phyloP scores from a whole-genome alignment of 1,140 invertebrate species.

The Physella acuta region DNA sequence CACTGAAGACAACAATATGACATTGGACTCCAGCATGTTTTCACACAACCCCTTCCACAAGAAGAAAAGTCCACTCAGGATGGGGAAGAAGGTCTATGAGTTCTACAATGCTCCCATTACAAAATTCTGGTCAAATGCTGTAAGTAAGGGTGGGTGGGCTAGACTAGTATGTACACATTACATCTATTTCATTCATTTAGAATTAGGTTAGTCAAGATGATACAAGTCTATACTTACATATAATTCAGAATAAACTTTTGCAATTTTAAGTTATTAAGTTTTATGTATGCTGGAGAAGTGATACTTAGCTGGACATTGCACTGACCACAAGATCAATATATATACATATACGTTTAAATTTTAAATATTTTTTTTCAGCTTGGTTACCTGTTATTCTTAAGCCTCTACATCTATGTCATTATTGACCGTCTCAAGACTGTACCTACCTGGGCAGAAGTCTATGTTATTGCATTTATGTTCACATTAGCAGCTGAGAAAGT shows the following conservation, averaged over 20 bases:
- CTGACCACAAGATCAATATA: too few relatives aligned
- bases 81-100: slow-evolving; percentile 91
- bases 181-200: too few relatives aligned
- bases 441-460: slow-evolving; percentile 82
- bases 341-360: too few relatives aligned
- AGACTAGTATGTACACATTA: too few relatives aligned
- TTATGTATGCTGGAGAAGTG: too few relatives aligned
- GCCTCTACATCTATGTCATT: slow-evolving; percentile 88
- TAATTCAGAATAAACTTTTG: too few relatives aligned
- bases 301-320: too few relatives aligned
- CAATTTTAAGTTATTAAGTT: too few relatives aligned
- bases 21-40: slow-evolving; percentile 34
- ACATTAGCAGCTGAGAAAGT: slow-evolving; percentile 91
- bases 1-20: not conserved
- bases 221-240: too few relatives aligned
- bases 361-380: too few relatives aligned
- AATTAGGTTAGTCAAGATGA: too few relatives aligned
- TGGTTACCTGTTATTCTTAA: slow-evolving; percentile 88
- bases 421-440: slow-evolving; percentile 78
- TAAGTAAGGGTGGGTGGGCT: too few relatives aligned
- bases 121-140: slow-evolving; percentile 96
- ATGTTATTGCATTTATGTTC: slow-evolving; percentile 86
- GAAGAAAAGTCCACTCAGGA: slow-evolving; percentile 65
- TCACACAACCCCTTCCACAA: slow-evolving; percentile 37
- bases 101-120: slow-evolving; percentile 97